Base-by-base conservation (phyloP, 2,888 invertebrate species). In the Parnassius orleans region DNA sequence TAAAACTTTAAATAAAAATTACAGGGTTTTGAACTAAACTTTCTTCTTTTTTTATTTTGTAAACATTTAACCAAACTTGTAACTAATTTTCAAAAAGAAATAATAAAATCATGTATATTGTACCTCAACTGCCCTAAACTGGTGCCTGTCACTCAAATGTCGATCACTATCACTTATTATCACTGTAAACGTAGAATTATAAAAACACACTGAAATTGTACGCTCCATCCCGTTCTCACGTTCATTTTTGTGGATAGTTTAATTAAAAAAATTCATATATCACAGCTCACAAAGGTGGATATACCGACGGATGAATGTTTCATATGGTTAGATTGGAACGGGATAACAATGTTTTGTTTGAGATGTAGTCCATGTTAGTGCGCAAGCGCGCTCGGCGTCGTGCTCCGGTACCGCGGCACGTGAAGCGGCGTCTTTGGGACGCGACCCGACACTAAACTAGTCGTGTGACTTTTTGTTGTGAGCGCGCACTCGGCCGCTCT, bases 361-460 rank as follows among this genome's bases (percentile, higher is more conserved):
- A 77, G 83, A 82, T 86, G 85, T 80, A 81, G 83, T 86, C 75
- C 78, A 80, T 81, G 74, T 76, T 76, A 75, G 74, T 84, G 90
- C 89, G 90, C 89, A 82, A 80, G 86, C 87, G 87, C 86, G 78
- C 77, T 74, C 69, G 59, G 60, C 58, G 71, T 72, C 73, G 72
- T 72, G 72, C 68, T 70, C 70, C 74, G 74, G 71, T 72, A 74
- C 76, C 79, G 80, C 86, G 78, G 73, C 79, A 87, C 88, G 84
- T 86, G 91, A 86, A 87, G 88, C 89, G 84, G 81, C 89, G 86
- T 80, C 86, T 84, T 81, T 90, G 91, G 92, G 91, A 91, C 90
- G 90, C 92, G 83, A 90, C 91, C 91, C 92, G 90, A 91, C 85
- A 92, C 92, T 92, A 89, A 92, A 87, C 87, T 83, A 84, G 88